phyloP scores from a whole-genome alignment of 2,797 vertebrate species.

The Xiphorhynchus erythropygius region DNA sequence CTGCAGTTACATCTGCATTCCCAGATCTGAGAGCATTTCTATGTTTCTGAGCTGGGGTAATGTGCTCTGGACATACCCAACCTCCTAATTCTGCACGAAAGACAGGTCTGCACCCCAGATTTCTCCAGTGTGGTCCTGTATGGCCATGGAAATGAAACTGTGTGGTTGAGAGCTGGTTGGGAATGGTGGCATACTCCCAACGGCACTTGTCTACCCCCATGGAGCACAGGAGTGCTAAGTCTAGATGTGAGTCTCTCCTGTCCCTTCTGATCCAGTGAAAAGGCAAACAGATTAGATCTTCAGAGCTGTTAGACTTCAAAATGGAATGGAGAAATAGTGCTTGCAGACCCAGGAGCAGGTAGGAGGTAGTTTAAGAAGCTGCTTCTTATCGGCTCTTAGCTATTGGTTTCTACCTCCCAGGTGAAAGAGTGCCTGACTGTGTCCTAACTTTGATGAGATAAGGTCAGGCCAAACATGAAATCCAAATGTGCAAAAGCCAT shows the following conservation, averaged over 20 bases:
- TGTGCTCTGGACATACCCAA: background rate
- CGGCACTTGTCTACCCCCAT: rapidly evolving
- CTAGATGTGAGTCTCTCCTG: background rate
- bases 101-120: background rate
- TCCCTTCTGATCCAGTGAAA: background rate
- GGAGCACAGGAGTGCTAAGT: background rate
- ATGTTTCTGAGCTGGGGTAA: rapidly evolving
- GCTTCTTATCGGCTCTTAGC: background rate
- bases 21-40: background rate
- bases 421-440: background rate
- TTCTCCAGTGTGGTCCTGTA: background rate
- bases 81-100: background rate
- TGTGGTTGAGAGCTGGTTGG: background rate
- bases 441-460: background rate
- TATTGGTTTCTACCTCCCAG: background rate
- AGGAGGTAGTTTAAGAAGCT: background rate
- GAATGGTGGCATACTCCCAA: rapidly evolving
- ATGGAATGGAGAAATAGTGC: background rate
- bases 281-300: background rate
- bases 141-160: background rate
- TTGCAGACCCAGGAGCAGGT: background rate
- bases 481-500: background rate
- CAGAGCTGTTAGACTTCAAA: background rate
- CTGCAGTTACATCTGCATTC: background rate
- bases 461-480: background rate